These are phyloP conservation scores for Automeris io DNA, from an alignment of 2,888 invertebrate species.

Conservation along the genomic window DNA sequence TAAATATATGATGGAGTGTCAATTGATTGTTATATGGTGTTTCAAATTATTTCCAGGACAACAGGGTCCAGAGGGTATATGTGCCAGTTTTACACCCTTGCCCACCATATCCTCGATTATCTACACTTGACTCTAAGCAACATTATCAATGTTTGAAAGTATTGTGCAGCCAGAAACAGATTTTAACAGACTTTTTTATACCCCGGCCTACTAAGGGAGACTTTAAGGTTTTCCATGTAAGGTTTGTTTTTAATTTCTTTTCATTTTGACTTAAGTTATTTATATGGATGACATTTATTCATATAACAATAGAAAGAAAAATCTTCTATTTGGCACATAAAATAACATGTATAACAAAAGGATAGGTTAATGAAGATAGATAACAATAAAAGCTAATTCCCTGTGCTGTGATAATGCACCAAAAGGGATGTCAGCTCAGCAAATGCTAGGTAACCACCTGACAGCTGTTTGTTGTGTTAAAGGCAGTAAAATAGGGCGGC, in stretches of 20 bases:
- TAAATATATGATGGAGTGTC: too few relatives aligned
- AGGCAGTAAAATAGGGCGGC: too few relatives aligned
- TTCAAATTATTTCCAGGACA: conserved; percentile 20
- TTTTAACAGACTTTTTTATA: conserved; percentile 30
- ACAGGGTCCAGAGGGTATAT: conserved; percentile 17
- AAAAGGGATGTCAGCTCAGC: too few relatives aligned
- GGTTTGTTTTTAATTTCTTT: conserved; percentile 6
- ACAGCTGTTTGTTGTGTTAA: too few relatives aligned
- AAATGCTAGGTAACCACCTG: too few relatives aligned
- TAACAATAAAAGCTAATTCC: too few relatives aligned
- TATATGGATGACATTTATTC: background rate
- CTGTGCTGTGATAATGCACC: too few relatives aligned
- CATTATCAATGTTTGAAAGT: conserved; percentile 49
- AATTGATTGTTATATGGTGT: background rate
- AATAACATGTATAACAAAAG: too few relatives aligned
- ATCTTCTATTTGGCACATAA: too few relatives aligned
- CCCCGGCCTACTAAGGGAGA: conserved; percentile 38
- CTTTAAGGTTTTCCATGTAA: conserved; percentile 41
- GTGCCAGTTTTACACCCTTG: conserved; percentile 36
- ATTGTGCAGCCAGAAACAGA: conserved; percentile 31
- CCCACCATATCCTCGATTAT: conserved; percentile 42
- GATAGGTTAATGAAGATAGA: too few relatives aligned
- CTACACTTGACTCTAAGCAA: conserved; percentile 33
- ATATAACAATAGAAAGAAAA: too few relatives aligned
- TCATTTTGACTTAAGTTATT: background rate